A percentile compares a stretch with the other conserved stretches of the same genome.
phyloP scores from a whole-genome alignment of 2,888 invertebrate species.

The Caenorhabditis afra region DNA sequence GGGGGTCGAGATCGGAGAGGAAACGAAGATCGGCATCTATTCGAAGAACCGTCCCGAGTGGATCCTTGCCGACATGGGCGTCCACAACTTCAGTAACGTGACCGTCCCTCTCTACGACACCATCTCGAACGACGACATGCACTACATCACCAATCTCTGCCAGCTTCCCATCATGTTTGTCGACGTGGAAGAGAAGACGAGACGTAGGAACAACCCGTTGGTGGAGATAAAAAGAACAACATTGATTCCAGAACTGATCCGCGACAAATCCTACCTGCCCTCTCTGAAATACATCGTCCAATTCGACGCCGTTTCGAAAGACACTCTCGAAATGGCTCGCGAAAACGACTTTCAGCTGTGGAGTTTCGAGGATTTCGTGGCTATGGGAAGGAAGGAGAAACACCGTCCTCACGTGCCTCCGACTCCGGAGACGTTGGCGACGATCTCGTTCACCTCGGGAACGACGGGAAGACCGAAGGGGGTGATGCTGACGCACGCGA shows the following conservation, averaged over 20 bases:
- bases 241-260: slow-evolving; percentile 39
- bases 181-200: slow-evolving; percentile 45
- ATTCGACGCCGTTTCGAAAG: slow-evolving; percentile 23
- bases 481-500: slow-evolving; percentile 52
- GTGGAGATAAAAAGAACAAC: too few relatives aligned
- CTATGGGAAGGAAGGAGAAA: slow-evolving; percentile 43
- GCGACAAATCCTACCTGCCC: slow-evolving; percentile 33
- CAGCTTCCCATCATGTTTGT: slow-evolving; percentile 47
- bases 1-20: slow-evolving; percentile 42
- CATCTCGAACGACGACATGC: slow-evolving; percentile 50
- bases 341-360: slow-evolving; percentile 40
- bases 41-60: slow-evolving; percentile 56
- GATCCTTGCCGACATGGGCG: slow-evolving; percentile 49
- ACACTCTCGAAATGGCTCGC: slow-evolving; percentile 30
- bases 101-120: slow-evolving; percentile 58
- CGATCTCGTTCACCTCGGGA: slow-evolving; percentile 60
- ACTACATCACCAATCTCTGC: slow-evolving; percentile 45
- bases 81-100: slow-evolving; percentile 57
- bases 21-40: slow-evolving; percentile 49
- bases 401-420: slow-evolving; percentile 46
- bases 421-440: slow-evolving; percentile 49
- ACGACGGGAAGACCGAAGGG: slow-evolving; percentile 61
- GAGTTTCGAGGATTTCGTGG: slow-evolving; percentile 38
- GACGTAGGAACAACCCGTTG: slow-evolving; percentile 5
- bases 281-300: slow-evolving; percentile 48